Base-by-base conservation (phyloP, 2,888 invertebrate species). In the Pollenia griseotomentosa region DNA sequence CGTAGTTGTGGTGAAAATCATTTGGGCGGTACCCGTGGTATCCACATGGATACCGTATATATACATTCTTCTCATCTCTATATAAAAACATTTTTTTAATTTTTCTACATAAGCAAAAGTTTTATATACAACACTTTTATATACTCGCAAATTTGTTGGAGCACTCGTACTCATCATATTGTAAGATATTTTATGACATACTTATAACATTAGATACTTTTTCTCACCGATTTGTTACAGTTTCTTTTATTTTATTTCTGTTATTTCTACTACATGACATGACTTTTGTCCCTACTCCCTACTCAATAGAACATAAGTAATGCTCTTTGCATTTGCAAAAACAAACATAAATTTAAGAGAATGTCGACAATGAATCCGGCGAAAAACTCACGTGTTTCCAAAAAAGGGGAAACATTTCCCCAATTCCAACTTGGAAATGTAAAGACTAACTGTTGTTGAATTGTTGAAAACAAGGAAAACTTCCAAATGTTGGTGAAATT, bases 21-120 rank as follows among this genome's bases (percentile, higher is more conserved):
- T 92, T 90, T 92, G 93, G 93, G 93, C 93, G 93, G 93, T 92
- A 93, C 92, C 92, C 92, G 90, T 85, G 88, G 88, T 89, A 89
- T 90, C 89, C 89, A 89, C 89, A 89, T 89, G 88, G 89, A 89
- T 89, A 89, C 88, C 88, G 85, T 85, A 19, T 80, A 81, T 81
- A 88, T 89, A 5, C 42, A 23, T 46, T 19, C 9, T 61, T 40
- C 9, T 16, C 33, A 12, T 10, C 23, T 23, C 11, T 68, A 48
- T 59, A 33, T 68, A 57, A 19, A 44, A n/a, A 53, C 2, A 4
- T 5, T 44, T 55, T 48, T 10, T 61, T 74, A 65, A 46, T 65
- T 71, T 68, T 84, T 42, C 42, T 84, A 87, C 57, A 81, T 81
- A 86, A 75, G 80, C 63, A 77, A 70, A 80, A 65, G 46, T 55